Evolutionary conservation across 2,113 vertebrate genomes (phyloP).

Genomic region (Octodon degus): DNA sequence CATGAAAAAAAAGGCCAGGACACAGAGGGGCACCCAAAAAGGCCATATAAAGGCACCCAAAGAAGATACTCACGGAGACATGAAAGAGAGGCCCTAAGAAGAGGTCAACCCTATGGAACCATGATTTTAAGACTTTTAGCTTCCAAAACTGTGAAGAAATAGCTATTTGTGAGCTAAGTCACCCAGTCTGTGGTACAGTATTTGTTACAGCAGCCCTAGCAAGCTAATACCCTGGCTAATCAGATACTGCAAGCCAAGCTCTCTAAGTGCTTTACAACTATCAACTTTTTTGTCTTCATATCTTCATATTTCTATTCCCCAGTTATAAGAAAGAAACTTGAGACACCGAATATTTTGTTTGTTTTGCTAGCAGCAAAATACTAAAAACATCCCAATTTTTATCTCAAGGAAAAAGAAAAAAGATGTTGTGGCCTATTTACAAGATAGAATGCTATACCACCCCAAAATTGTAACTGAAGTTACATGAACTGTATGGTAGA

Average conservation of each 20-base stretch:
- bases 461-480: background rate
- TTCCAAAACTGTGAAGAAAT: background rate
- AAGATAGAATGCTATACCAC: background rate
- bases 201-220: background rate
- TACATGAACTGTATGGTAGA: background rate
- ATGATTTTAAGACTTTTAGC: constrained; percentile 22
- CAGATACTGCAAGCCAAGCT: background rate
- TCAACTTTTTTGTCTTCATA: constrained; percentile 10
- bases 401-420: background rate
- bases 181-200: background rate
- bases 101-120: background rate
- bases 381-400: background rate
- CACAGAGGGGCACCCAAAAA: background rate
- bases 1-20: background rate
- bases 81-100: background rate
- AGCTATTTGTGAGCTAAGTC: background rate
- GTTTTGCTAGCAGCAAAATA: background rate
- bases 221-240: background rate
- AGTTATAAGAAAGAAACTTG: constrained; percentile 37
- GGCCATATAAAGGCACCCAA: background rate
- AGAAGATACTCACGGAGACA: background rate
- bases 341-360: background rate
- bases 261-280: background rate
- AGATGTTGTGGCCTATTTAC: background rate
- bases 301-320: background rate